These are phyloP conservation scores for Odontomachus brunneus DNA, from an alignment of 1,140 invertebrate genomes.

Conservation along the genomic window DNA sequence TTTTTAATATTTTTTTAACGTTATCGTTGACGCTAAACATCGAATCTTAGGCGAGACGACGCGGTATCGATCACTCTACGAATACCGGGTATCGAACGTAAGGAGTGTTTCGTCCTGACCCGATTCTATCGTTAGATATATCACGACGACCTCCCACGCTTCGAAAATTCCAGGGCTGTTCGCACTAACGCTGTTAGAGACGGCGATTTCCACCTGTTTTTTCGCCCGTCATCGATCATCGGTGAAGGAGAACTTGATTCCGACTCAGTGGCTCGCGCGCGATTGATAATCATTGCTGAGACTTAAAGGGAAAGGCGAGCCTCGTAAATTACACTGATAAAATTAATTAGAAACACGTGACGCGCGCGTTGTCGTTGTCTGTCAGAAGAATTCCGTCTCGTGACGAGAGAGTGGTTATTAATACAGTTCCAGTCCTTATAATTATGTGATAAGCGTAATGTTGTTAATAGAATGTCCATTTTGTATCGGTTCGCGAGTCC, in stretches of 20 bases:
- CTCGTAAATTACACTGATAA: too few species aligned
- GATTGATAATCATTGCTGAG: too few species aligned
- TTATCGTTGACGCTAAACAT: too few species aligned
- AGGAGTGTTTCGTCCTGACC: constrained; percentile 72
- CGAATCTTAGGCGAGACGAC: not conserved
- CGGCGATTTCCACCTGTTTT: not conserved
- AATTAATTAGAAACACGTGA: too few species aligned
- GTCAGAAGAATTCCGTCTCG: too few species aligned
- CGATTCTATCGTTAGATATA: constrained; percentile 50
- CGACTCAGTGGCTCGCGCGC: not conserved
- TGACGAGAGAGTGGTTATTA: not conserved
- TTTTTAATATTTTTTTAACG: too few species aligned
- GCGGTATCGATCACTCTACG: constrained; percentile 59
- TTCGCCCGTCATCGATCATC: not conserved
- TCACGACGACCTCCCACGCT: constrained; percentile 37
- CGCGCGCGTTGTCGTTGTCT: too few species aligned
- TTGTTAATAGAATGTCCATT: not conserved
- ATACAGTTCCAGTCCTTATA: not conserved
- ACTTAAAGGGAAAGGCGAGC: too few species aligned
- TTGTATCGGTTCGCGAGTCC: constrained; percentile 25
- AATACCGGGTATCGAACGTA: constrained; percentile 68
- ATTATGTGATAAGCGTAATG: too few species aligned
- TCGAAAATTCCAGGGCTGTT: constrained; percentile 46
- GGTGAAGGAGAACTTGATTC: not conserved
- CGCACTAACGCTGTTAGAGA: not conserved